phyloP scores from a whole-genome alignment of 2,888 invertebrate genomes.

The Mongoloraphidia duomilia region DNA sequence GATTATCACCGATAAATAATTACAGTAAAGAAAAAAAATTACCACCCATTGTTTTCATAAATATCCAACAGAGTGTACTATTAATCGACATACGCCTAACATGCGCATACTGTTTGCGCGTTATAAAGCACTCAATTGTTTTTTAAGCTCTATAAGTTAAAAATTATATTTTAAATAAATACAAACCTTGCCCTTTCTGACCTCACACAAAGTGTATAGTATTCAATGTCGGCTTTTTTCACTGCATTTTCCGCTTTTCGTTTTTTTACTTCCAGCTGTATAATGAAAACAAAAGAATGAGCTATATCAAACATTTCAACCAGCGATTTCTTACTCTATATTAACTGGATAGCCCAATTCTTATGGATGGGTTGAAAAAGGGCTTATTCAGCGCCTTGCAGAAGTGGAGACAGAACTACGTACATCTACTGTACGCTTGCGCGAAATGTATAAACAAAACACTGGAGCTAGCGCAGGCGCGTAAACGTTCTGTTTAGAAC shows the following conservation, averaged over 20 bases:
- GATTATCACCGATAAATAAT: neutral
- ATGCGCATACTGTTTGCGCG: too few species aligned
- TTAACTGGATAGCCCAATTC: neutral
- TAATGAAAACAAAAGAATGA: conserved; percentile 7
- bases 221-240: conserved; percentile 83
- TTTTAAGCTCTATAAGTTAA: too few species aligned
- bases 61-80: conserved; percentile 6
- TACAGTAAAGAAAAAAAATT: too few species aligned
- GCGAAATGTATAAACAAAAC: too few species aligned
- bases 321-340: too few species aligned
- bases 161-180: neutral
- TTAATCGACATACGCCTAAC: neutral
- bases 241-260: conserved; percentile 82
- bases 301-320: too few species aligned
- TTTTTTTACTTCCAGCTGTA: conserved; percentile 70
- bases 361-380: neutral
- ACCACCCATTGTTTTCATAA: neutral
- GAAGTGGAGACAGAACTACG: neutral
- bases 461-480: too few species aligned
- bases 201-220: conserved; percentile 80
- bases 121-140: too few species aligned
- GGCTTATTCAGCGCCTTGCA: neutral
- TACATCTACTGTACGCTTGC: too few species aligned
- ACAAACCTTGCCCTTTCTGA: conserved; percentile 69
- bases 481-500: too few species aligned